phyloP scores from a whole-genome alignment of 2,888 invertebrate genomes.

The Ellobium chinense region DNA sequence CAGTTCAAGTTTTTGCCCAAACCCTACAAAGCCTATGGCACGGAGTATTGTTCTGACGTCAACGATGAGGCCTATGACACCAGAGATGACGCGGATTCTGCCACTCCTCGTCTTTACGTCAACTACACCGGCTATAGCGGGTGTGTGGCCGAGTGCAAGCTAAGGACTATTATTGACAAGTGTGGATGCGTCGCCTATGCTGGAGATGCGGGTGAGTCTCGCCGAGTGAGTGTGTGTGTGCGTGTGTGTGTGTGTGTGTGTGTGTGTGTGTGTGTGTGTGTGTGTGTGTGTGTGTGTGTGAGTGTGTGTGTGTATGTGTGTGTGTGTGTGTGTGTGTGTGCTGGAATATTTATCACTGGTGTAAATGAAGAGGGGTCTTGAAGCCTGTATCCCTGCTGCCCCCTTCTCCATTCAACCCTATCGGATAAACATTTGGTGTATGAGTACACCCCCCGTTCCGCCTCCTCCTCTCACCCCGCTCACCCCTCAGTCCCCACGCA shows the following conservation, averaged over 20 bases:
- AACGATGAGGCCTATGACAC: neutral
- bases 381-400: no score
- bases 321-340: slow-evolving; percentile 31
- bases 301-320: neutral
- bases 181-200: slow-evolving; percentile 11
- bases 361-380: no score
- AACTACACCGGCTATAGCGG: slow-evolving; percentile 17
- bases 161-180: neutral
- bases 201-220: slow-evolving; percentile 11
- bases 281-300: slow-evolving; percentile 14
- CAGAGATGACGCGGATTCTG: neutral
- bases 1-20: slow-evolving; percentile 46
- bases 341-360: no score
- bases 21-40: slow-evolving; percentile 45
- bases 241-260: no score
- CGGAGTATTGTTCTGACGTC: slow-evolving; percentile 20
- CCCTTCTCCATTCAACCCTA: no score
- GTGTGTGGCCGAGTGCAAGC: slow-evolving; percentile 29
- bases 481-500: no score
- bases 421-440: no score
- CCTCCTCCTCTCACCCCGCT: no score
- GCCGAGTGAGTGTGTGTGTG: neutral
- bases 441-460: no score
- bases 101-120: neutral
- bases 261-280: neutral